Conservation (phyloP, 2,797 vertebrate species). For the Tarsius wallacei region DNA sequence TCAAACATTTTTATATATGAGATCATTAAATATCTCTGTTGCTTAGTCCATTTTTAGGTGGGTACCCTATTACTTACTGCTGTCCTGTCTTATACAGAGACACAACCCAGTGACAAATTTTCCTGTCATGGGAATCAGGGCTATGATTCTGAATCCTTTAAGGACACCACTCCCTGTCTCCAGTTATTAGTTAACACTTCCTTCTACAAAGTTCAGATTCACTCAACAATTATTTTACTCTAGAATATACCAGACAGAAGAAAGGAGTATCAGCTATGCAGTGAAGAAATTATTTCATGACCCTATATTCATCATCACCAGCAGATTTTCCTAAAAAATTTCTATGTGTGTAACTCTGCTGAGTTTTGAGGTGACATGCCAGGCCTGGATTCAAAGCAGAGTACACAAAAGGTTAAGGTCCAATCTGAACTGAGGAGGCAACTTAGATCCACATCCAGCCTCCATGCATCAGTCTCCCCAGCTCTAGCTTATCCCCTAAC, state of each 20-base stretch:
- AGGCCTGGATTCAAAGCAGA: background rate
- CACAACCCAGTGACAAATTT: background rate
- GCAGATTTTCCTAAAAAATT: background rate
- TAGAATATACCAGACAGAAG: background rate
- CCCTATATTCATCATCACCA: background rate
- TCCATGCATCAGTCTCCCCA: background rate
- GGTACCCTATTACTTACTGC: background rate
- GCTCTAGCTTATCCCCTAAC: background rate
- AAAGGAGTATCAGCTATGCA: background rate
- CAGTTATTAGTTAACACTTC: background rate
- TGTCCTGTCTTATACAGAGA: background rate
- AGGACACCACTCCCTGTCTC: background rate
- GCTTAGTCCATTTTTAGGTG: background rate
- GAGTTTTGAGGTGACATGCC: background rate
- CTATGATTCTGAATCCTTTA: background rate
- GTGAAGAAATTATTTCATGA: background rate
- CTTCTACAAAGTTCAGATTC: conserved; percentile 14
- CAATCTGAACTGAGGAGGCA: background rate
- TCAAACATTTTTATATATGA: background rate
- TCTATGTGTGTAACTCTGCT: background rate
- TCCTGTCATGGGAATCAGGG: background rate
- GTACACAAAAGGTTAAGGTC: background rate
- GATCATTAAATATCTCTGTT: background rate
- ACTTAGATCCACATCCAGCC: background rate
- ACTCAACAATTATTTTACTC: background rate